phyloP scores from a whole-genome alignment of 2,797 vertebrate species.

The Pseudomugil tenellus region DNA sequence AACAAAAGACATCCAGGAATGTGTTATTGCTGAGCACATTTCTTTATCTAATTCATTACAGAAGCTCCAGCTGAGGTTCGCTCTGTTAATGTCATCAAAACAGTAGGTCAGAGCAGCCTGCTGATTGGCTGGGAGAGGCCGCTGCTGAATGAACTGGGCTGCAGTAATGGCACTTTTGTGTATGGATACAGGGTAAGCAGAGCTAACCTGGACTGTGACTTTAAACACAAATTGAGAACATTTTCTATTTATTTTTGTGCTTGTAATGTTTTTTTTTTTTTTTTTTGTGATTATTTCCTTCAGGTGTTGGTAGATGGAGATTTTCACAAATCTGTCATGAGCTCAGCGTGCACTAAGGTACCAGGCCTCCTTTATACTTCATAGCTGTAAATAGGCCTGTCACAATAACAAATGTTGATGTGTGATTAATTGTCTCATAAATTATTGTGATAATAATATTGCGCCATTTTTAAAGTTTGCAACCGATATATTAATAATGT shows the following conservation, averaged over 20 bases:
- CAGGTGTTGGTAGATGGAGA: slow-evolving; percentile 70
- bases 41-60: slow-evolving; percentile 40
- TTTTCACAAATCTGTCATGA: slow-evolving; percentile 70
- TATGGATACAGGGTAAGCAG: slow-evolving; percentile 78
- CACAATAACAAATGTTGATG: too few relatives aligned
- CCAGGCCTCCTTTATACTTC: background rate
- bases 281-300: background rate
- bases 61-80: slow-evolving; percentile 72
- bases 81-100: slow-evolving; percentile 76
- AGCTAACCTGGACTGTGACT: background rate
- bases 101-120: slow-evolving; percentile 73
- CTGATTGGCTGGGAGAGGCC: slow-evolving; percentile 80
- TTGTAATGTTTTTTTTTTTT: too few relatives aligned
- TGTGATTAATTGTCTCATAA: too few relatives aligned
- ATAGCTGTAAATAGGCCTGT: too few relatives aligned
- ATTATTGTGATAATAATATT: too few relatives aligned
- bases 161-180: slow-evolving; percentile 76
- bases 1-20: background rate
- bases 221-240: background rate
- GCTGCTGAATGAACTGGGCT: slow-evolving; percentile 73
- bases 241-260: background rate
- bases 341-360: slow-evolving; percentile 76
- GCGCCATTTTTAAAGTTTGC: too few relatives aligned
- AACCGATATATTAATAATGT: too few relatives aligned
- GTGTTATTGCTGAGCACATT: background rate